These are phyloP conservation scores for Vulpes ferrilata DNA, from an alignment of 2,113 vertebrate genomes.

Conservation along the genomic window DNA sequence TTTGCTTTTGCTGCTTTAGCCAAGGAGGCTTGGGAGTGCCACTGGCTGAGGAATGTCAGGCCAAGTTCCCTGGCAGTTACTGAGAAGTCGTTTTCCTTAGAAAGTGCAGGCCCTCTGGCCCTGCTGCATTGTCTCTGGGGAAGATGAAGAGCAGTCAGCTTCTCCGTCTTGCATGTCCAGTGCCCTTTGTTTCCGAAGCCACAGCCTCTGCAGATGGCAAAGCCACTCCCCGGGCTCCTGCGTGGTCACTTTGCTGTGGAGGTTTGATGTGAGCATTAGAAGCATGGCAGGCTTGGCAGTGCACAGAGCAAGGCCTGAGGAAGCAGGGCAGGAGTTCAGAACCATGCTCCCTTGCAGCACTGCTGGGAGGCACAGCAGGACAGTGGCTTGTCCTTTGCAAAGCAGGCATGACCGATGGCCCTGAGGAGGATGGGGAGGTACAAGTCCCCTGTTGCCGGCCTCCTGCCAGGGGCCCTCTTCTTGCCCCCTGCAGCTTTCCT, in stretches of 20 bases:
- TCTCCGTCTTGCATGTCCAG: background rate
- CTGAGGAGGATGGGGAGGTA: background rate
- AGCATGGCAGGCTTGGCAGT: background rate
- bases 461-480: background rate
- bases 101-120: background rate
- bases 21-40: background rate
- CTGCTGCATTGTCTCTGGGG: background rate
- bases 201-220: background rate
- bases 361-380: background rate
- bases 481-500: background rate
- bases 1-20: background rate
- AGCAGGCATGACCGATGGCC: background rate
- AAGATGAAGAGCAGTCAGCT: background rate
- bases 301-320: background rate
- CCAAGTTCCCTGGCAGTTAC: background rate
- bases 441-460: background rate
- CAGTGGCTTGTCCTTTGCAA: background rate
- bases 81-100: background rate
- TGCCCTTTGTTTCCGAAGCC: background rate
- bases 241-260: background rate
- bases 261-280: background rate
- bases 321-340: background rate
- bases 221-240: background rate
- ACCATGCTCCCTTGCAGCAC: background rate
- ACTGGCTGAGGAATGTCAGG: background rate